A percentile compares a stretch with the other conserved stretches of the same genome.
These are phyloP conservation scores for Electrophaes corylata DNA, from an alignment of 2,888 invertebrate genomes.

Conservation along the genomic window DNA sequence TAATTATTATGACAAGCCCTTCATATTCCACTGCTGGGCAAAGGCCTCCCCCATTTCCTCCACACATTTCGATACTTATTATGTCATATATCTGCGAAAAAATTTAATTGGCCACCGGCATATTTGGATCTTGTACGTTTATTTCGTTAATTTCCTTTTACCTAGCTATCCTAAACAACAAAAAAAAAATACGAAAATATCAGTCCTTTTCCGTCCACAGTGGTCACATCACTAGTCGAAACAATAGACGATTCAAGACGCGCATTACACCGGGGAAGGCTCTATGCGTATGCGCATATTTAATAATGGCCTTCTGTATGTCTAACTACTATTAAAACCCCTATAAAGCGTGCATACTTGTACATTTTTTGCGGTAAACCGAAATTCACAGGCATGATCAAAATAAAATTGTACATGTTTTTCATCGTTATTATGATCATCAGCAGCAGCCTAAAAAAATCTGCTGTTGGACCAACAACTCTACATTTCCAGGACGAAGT, in stretches of 20 bases:
- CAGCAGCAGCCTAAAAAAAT: neutral
- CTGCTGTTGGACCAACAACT: no score
- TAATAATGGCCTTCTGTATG: conserved; percentile 64
- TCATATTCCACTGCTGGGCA: no score
- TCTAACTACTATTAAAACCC: conserved; percentile 51
- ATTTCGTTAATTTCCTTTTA: no score
- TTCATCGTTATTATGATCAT: neutral
- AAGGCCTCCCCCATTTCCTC: no score
- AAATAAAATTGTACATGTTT: neutral
- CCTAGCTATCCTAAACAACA: no score
- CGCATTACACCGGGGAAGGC: conserved; percentile 52
- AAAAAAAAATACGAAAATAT: no score
- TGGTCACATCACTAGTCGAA: conserved; percentile 41
- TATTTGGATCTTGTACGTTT: no score
- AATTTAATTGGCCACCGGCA: no score
- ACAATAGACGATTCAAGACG: conserved; percentile 67
- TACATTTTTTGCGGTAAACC: neutral
- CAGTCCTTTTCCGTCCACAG: conserved; percentile 16
- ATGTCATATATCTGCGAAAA: no score
- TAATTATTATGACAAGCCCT: no score
- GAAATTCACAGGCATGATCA: neutral
- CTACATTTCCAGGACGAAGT: no score
- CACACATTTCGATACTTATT: no score
- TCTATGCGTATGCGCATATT: conserved; percentile 53
- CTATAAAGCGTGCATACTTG: neutral